Evolutionary conservation across 2,797 vertebrate species (phyloP).

Genomic region (Semotilus atromaculatus): DNA sequence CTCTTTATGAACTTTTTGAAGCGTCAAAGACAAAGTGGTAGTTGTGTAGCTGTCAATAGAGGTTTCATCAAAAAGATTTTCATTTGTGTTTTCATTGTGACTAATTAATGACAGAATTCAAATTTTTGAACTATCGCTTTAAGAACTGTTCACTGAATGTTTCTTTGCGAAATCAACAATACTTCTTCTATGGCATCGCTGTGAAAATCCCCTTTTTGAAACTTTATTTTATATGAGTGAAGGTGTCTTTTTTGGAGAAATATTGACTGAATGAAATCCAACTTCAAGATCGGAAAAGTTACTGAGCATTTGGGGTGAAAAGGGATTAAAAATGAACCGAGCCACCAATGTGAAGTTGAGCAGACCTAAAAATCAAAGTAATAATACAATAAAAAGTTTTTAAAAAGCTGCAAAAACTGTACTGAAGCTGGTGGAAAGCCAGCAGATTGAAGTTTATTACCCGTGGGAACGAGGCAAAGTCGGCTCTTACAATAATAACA

Average conservation of each 20-base stretch:
- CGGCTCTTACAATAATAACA: slow-evolving; percentile 17
- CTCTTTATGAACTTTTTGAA: too few relatives aligned
- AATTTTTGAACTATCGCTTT: not conserved
- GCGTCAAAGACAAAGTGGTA: too few relatives aligned
- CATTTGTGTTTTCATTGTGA: too few relatives aligned
- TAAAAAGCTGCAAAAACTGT: not conserved
- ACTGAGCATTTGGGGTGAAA: not conserved
- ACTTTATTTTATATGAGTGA: not conserved
- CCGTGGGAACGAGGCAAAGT: slow-evolving; percentile 22
- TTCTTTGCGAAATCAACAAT: not conserved
- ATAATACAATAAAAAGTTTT: not conserved
- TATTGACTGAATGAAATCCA: not conserved
- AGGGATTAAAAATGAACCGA: not conserved
- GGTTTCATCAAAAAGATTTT: too few relatives aligned
- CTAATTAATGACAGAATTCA: too few relatives aligned
- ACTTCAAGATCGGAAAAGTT: not conserved
- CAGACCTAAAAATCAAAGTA: not conserved
- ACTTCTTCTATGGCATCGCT: not conserved
- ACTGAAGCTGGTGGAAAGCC: not conserved
- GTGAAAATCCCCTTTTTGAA: not conserved
- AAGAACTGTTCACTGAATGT: not conserved
- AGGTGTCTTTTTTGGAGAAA: not conserved
- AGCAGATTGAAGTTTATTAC: slow-evolving; percentile 34
- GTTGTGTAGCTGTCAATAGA: too few relatives aligned
- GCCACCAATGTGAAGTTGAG: not conserved